Base-by-base conservation (phyloP, 1,140 invertebrate genomes). In the Zaprionus lachaisei region DNA sequence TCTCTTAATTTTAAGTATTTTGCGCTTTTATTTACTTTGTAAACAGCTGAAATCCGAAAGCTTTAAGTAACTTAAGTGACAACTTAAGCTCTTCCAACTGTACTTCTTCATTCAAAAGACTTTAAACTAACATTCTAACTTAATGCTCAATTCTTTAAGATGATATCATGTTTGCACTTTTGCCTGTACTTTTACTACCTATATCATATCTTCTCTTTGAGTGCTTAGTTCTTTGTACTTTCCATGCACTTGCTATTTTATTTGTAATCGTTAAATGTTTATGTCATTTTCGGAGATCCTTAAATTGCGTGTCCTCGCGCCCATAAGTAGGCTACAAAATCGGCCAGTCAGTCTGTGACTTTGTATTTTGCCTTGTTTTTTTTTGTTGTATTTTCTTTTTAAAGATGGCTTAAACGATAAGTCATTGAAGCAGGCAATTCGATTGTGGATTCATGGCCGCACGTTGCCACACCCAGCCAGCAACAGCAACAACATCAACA, bases 331-430 rank as follows among this genome's bases (percentile, higher is more conserved):
- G 57, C 69, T 69, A 66, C 55, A 49, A 51, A 44, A 44, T 51
- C 51, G 12, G 31, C n/a, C 5, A 57, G 12, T 22, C 24, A 20
- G 31, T 28, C 17, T 56, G 24, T 7, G 12, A 60, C 22, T 22
- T 31, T 2, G 31, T 11, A 31, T 31, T 31, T 31, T 31, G 31
- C n/a, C 14, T 41, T 38, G 1, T 28, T 9, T 20, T 14, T 57
- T 5, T 26, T 38, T 0, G 6, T 31, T 57, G 28, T 37, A 12
- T 57, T 34, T 61, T 22, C 28, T 62, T 44, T 47, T 17, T 37
- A 66, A 66, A 77, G 70, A 71, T 77, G 74, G 69, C 74, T 77
- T 72, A 65, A 64, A 75, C 69, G 73, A 76, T 76, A 76, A 76
- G 73, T 65, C 73, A 76, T 64, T 60, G 67, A 47, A 70, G 67